Evolutionary conservation across 2,113 vertebrate species (phyloP), one percentile per base, ranked within the genome.

Genomic region (Platichthys flesus): DNA sequence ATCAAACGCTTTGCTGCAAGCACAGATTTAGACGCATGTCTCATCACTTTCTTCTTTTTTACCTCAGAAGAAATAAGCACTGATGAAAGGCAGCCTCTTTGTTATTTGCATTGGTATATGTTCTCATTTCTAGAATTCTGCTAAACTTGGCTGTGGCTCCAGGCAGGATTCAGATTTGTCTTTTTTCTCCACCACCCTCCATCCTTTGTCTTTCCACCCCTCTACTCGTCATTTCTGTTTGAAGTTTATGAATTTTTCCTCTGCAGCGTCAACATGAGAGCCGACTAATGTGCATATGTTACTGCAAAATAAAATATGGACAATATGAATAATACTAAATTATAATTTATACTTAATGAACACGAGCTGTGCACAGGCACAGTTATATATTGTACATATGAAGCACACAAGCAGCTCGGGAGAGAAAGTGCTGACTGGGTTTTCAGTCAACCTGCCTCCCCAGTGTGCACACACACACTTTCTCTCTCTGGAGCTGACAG

Each of bases 21-120:
- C 68, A 1, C 47, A 72, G 84, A 83, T 79, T 85, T 82, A 87
- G 64, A 83, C 80, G 65, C 51, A 76, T 68, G 84, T 67, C 81
- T 82, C 86, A 83, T 78, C 67, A 73, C 65, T 83, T 84, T 83
- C 73, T 82, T 79, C 65, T 56, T 69, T 23, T 2, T 60, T 78
- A 74, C 71, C 61, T 76, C 47, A 60, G n/a, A 63, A 70, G 24
- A 80, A 81, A 90, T 74, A 20, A 80, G 69, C 56, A 13, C 75
- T 79, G 88, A 89, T 84, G 80, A 86, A 81, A 85, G 70, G 64
- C 21, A 12, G 72, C 74, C 79, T 79, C 79, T 84, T 88, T 89
- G 66, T 73, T 83, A 86, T 88, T 65, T 84, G 84, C 65, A 45
- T 76, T 61, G 74, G 72, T 84, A 84, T 84, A 35, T 72, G 62